A percentile compares a stretch with the other conserved stretches of the same genome.
These are phyloP conservation scores for Acrobeloides nanus DNA, from an alignment of 2,888 invertebrate species.

Conservation along the genomic window DNA sequence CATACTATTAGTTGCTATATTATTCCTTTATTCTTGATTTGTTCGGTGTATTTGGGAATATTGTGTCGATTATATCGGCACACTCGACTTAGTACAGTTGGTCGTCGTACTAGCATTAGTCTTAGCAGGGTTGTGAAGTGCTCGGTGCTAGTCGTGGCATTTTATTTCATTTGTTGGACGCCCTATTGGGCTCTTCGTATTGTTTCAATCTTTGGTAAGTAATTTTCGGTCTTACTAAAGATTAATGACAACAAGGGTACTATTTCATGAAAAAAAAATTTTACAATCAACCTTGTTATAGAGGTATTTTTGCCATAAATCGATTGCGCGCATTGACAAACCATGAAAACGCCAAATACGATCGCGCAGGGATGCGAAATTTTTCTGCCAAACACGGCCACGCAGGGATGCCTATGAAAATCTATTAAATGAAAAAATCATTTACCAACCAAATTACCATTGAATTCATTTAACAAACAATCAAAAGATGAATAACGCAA, in stretches of 20 bases:
- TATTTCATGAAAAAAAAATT: not conserved
- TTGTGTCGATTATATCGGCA: constrained; percentile 32
- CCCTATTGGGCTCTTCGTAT: constrained; percentile 46
- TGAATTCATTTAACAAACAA: too few species aligned
- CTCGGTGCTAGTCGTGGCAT: constrained; percentile 52
- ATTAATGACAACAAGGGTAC: not conserved
- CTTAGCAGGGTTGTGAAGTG: constrained; percentile 46
- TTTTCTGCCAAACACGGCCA: too few species aligned
- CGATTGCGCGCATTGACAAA: too few species aligned
- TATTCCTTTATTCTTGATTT: constrained; percentile 40
- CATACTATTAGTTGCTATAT: constrained; percentile 41
- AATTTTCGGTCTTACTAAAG: constrained; percentile 6
- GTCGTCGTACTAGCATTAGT: constrained; percentile 40
- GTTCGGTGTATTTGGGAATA: constrained; percentile 45
- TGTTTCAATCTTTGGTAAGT: constrained; percentile 13
- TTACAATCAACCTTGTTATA: too few species aligned
- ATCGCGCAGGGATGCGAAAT: too few species aligned
- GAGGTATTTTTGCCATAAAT: too few species aligned
- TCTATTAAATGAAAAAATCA: too few species aligned
- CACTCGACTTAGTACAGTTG: constrained; percentile 27
- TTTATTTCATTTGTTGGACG: constrained; percentile 53
- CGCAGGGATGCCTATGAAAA: too few species aligned
- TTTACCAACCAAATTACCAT: too few species aligned
- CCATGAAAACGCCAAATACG: too few species aligned
- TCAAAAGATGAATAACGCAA: too few species aligned